Conservation (phyloP, 37 sponge, comb jelly and placozoan genomes). For the Dysidea cf. avara region DNA sequence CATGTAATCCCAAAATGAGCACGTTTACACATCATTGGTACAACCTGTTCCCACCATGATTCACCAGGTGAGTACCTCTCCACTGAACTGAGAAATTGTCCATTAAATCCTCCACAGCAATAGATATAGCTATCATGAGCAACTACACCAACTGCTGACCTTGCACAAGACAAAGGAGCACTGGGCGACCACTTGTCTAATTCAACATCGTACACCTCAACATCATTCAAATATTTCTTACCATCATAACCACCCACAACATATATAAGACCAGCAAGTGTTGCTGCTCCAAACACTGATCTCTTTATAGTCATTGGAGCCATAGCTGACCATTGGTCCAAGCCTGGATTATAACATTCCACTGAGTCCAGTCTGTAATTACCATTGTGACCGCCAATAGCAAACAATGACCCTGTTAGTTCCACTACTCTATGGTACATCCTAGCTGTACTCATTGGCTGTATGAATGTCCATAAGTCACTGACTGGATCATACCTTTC, state of each 20-base stretch:
- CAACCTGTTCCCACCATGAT: constrained; percentile 16
- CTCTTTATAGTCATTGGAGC: constrained; percentile 39
- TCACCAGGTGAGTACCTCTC: constrained; percentile 31
- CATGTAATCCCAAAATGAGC: constrained; percentile 60
- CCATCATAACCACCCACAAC: constrained; percentile 60
- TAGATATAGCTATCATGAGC: constrained; percentile 29
- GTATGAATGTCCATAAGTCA: constrained; percentile 33
- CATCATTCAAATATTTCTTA: constrained; percentile 23
- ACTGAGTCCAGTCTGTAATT: constrained; percentile 23
- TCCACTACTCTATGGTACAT: constrained; percentile 46
- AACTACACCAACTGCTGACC: constrained; percentile 59
- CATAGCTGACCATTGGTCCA: constrained; percentile 10
- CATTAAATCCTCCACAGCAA: constrained; percentile 67
- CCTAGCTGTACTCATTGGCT: constrained; percentile 19
- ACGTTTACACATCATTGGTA: constrained; percentile 15
- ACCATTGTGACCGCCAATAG: constrained; percentile 65
- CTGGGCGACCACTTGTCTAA: constrained; percentile 30
- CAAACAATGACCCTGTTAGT: constrained; percentile 27
- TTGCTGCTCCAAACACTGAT: constrained; percentile 50
- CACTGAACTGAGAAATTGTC: constrained; percentile 38
- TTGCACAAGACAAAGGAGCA: constrained; percentile 12
- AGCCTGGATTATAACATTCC: constrained; percentile 26
- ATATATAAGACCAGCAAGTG: constrained; percentile 34
- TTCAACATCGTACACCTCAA: constrained; percentile 46
- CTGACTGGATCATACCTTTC: constrained; percentile 48